Evolutionary conservation across 2,113 vertebrate species (phyloP), one percentile per base, ranked within the genome.

Genomic region (Equus quagga): DNA sequence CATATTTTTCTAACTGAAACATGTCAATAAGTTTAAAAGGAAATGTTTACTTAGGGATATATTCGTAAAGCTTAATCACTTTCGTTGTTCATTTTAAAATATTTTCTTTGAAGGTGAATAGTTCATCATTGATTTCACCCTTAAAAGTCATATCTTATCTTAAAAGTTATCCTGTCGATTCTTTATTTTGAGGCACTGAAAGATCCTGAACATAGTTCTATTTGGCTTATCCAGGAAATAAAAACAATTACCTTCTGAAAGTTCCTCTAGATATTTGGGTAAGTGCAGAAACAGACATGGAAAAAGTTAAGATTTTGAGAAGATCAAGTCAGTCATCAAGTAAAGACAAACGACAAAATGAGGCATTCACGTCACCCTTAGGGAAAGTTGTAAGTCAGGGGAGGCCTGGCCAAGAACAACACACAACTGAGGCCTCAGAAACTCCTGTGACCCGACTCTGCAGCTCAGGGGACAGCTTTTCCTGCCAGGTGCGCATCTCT

Each of bases 211-310:
- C 2, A 64, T 9, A 89, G 87, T 76, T 94, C 28, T 92, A 11
- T 46, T 88, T 80, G 93, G 31, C 0, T 51, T 54, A 13, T 18
- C 51, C 72, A 80, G 44, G 51, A 82, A 64, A 96, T 51, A 46
- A 95, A 97, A 88, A n/a, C 3, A 94, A 46, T 99, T 99, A 99
- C 99, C 99, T 99, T 99, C 99, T 98, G 98, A 99, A 97, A 99
- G 99, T 94, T 99, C 99, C 98, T 99, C 99, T 99, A 98, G 73
- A 95, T 5, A 54, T 94, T 97, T 95, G 90, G 60, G 69, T 64
- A 95, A 76, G 97, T 81, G 41, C n/a, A 98, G 36, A 98, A 91
- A 98, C 21, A 98, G 67, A 97, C n/a, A 94, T 33, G 65, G 65
- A 82, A 79, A 65, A 97, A 92, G 49, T 87, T 81, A 94, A 75